Base-by-base conservation (phyloP, 2,113 vertebrate species). In the Coturnix japonica region DNA sequence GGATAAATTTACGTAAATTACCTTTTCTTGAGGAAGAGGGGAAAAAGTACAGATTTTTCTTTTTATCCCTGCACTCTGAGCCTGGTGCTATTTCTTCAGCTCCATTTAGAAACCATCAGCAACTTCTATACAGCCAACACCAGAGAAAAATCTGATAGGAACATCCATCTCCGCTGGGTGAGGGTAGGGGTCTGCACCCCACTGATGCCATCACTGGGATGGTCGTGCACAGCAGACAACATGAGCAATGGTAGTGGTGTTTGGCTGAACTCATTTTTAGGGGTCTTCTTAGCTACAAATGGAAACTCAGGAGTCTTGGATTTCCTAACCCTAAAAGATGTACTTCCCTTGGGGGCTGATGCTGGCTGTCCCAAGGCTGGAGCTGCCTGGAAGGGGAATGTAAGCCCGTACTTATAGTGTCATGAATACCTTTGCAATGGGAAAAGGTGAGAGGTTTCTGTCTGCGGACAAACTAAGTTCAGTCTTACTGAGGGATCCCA, bases 1-100 rank as follows among this genome's bases (percentile, higher is more conserved):
- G 96, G 97, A 96, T 98, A 98, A 97, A 98, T 98, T 98, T 98
- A 97, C 97, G 95, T 98, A 98, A 98, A 98, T 98, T 98, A 98
- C 98, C 97, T 97, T 97, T 95, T 96, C 97, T 97, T 95, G 76
- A 75, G 73, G 51, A 93, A 76, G 23, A 8, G 28, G 35, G 95
- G 96, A 20, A 78, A 37, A 86, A 80, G 97, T 97, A 97, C 6
- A 2, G 6, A 5, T 53, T 64, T 81, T 87, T 60, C 71, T 73
- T 80, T 41, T 75, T 71, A 60, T 71, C 35, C 57, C 13, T 17
- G 73, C 41, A n/a, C 46, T 81, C 43, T 11, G 37, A 35, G 47
- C 86, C 63, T 46, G 53, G 33, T 53, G 37, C 18, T 91, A 4
- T 85, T 81, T 31, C 71, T 75, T 54, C 78, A 70, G 66, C 76